Conservation (phyloP, 2,888 invertebrate species). For the Clunio marinus region DNA sequence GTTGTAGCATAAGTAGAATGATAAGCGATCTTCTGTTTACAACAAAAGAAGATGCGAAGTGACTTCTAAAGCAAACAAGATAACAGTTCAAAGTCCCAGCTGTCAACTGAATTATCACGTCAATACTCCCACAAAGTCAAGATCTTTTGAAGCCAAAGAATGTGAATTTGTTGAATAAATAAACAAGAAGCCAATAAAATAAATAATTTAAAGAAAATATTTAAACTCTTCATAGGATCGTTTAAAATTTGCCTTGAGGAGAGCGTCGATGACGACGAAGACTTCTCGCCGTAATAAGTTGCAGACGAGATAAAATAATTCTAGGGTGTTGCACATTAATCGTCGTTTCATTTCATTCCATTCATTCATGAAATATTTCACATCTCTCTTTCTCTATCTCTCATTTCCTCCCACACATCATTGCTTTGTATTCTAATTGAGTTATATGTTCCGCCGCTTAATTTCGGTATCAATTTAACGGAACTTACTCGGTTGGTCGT, state of each 20-base stretch:
- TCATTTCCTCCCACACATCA: background rate
- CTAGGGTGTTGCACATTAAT: background rate
- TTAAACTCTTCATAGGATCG: too few species aligned
- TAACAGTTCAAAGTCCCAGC: too few species aligned
- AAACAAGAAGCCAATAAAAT: slow-evolving; percentile 29
- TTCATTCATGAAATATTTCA: background rate
- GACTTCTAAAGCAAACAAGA: too few species aligned
- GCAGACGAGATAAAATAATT: background rate
- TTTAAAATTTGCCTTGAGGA: background rate
- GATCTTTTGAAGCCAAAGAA: background rate
- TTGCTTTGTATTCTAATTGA: background rate
- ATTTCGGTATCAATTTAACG: background rate
- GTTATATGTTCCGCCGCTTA: background rate
- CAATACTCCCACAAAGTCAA: too few species aligned
- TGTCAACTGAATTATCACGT: too few species aligned
- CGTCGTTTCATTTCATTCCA: too few species aligned
- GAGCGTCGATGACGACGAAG: background rate
- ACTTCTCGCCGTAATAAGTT: background rate
- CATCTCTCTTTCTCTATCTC: background rate
- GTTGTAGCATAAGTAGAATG: background rate
- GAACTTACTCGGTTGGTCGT: background rate
- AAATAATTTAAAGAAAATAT: slow-evolving; percentile 21
- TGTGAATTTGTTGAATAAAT: slow-evolving; percentile 3
- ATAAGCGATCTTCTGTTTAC: slow-evolving; percentile 10
- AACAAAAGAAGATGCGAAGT: background rate